Evolutionary conservation across 64 coral and sea anemone genomes (phyloP), one percentile per base, ranked within the genome.

Genomic region (Orbicella faveolata): DNA sequence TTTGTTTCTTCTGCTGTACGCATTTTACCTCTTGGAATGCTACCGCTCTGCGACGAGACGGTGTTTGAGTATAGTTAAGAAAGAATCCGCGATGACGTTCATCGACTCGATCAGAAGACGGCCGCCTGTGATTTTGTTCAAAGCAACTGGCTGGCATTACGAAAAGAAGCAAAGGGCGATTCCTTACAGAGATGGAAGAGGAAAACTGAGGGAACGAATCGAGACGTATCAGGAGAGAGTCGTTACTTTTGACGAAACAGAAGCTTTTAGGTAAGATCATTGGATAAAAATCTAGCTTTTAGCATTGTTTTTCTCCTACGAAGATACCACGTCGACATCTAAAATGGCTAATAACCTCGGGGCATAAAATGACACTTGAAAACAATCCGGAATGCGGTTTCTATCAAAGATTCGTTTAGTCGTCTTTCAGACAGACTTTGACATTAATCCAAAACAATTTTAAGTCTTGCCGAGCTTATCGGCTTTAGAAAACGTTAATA

Each of bases 11-110:
- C 87, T 93, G 23, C 30, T 93, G 18, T 93, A 93, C 34, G 44
- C 80, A 23, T 83, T 88, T 30, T 93, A 93, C 63, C 78, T 93
- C 55, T 76, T 78, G 9, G 92, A 93, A 81, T 93, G 87, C 63
- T 93, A 93, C 80, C 89, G 64, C 76, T 78, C 92, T 15, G 48
- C 92, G 12, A 89, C 87, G 4, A 93, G 92, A 78, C 81, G 80
- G 20, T 63, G 83, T 65, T 73, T 93, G 2, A 61, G 67, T 19
- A 39, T 68, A 10, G 68, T 84, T 4, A 52, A 81, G 21, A 52
- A 35, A 52, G 81, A 93, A 64, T 89, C 52, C 4, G 64, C 83
- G 13, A 9, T 67, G 10, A 35, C 89, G 12, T 76, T 77, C 36
- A 76, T 93, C 19, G 79, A 88, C 6, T 66, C 73, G 53, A 64